phyloP scores from a whole-genome alignment of 2,113 vertebrate genomes.

The Engraulis encrasicolus region DNA sequence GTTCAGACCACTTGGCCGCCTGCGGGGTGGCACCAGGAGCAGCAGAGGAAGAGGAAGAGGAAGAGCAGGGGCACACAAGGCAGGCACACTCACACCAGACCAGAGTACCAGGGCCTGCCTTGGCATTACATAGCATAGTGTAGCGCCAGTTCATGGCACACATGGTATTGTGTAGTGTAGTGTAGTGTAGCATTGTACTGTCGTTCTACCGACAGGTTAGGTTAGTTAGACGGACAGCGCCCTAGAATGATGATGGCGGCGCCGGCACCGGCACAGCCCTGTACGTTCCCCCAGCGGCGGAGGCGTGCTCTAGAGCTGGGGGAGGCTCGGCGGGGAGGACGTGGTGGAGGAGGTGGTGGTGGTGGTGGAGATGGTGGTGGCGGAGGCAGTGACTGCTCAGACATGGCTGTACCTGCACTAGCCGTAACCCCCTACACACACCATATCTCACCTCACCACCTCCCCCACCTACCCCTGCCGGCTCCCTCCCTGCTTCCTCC shows the following conservation, averaged over 20 bases:
- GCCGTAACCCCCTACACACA: background rate
- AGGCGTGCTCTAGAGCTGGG: too few species aligned
- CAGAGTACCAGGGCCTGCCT: conserved; percentile 56
- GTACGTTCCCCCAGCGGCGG: background rate
- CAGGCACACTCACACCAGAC: conserved; percentile 48
- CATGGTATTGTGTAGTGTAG: too few species aligned
- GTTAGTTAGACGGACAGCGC: conserved; percentile 52
- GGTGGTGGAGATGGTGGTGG: too few species aligned
- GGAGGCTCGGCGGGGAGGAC: background rate
- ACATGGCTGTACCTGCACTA: background rate
- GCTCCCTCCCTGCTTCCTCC: conserved; percentile 46
- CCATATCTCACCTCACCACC: too few species aligned
- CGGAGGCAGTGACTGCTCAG: background rate
- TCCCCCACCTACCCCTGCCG: conserved; percentile 42
- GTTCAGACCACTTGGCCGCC: conserved; percentile 75
- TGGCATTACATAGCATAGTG: too few species aligned
- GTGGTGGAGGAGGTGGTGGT: background rate
- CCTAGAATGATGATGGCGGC: conserved; percentile 66
- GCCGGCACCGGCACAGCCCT: too few species aligned
- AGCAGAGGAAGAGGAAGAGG: too few species aligned
- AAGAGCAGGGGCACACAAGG: conserved; percentile 7
- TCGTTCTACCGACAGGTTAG: too few species aligned
- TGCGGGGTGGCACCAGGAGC: background rate
- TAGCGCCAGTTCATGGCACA: too few species aligned
- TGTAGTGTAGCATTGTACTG: too few species aligned